Conservation (phyloP, 2,888 invertebrate species). For the Drosophila koepferae region DNA sequence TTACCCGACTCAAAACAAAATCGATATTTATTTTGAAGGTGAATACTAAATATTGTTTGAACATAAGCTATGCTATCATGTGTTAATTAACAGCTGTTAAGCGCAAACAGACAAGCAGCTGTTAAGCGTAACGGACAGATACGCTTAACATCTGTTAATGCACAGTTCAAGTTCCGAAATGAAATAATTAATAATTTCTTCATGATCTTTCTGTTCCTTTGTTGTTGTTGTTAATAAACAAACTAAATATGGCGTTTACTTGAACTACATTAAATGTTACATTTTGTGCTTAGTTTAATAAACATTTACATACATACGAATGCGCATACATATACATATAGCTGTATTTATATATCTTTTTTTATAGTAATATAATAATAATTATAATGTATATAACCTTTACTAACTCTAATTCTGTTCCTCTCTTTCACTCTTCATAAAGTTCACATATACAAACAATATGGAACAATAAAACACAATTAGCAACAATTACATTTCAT, state of each 20-base stretch:
- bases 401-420: constrained; percentile 22
- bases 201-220: background rate
- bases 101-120: constrained; percentile 7
- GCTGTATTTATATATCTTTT: constrained; percentile 10
- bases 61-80: background rate
- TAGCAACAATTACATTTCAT: constrained; percentile 64
- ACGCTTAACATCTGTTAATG: constrained; percentile 24
- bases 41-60: constrained; percentile 24
- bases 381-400: constrained; percentile 24
- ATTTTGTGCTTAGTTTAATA: constrained; percentile 46
- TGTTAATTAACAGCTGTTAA: constrained; percentile 10
- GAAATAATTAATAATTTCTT: background rate
- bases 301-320: constrained; percentile 48
- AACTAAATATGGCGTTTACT: constrained; percentile 5
- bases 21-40: constrained; percentile 15
- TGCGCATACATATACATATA: constrained; percentile 33
- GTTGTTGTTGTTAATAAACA: constrained; percentile 6
- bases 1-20: background rate
- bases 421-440: constrained; percentile 9
- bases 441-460: constrained; percentile 14
- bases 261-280: constrained; percentile 18
- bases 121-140: background rate
- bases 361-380: constrained; percentile 6
- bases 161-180: background rate
- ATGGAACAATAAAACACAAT: constrained; percentile 58